Evolutionary conservation across 2,888 invertebrate species (phyloP).

Genomic region (Phrixothrix hirtus): DNA sequence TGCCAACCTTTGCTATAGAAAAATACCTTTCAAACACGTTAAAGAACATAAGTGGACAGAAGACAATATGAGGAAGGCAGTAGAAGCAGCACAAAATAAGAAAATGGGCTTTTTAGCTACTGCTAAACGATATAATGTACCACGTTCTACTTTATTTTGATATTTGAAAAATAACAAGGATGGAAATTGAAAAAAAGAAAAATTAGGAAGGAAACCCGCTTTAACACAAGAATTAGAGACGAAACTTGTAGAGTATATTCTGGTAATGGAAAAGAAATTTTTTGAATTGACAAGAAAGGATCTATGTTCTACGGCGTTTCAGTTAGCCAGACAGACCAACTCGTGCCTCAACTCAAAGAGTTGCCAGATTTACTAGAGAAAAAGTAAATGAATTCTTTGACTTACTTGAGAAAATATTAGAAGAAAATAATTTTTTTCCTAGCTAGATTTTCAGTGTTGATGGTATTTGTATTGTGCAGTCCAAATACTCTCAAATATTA

Average conservation of each 20-base stretch:
- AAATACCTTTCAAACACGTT: no score
- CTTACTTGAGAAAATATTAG: no score
- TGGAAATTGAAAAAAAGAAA: background rate
- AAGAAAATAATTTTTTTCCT: background rate
- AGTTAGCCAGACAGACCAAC: slow-evolving; percentile 3
- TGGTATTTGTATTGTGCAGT: no score
- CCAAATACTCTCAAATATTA: background rate
- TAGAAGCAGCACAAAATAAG: background rate
- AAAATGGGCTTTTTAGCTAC: background rate
- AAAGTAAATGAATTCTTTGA: slow-evolving; percentile 19
- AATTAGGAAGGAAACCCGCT: no score
- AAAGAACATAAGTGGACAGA: no score
- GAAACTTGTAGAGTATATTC: slow-evolving; percentile 6
- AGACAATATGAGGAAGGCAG: background rate
- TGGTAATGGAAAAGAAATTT: slow-evolving; percentile 6
- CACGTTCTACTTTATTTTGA: slow-evolving; percentile 1
- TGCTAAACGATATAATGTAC: slow-evolving; percentile 1
- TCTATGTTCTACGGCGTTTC: slow-evolving; percentile 6
- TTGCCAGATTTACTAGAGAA: slow-evolving; percentile 17
- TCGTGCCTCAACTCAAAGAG: slow-evolving; percentile 4
- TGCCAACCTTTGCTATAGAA: no score
- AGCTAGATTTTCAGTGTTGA: background rate
- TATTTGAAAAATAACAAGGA: background rate
- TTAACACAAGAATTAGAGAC: no score
- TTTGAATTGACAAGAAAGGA: slow-evolving; percentile 5